Conservation (phyloP, 2,888 invertebrate species). For the Hetaerina titia region DNA sequence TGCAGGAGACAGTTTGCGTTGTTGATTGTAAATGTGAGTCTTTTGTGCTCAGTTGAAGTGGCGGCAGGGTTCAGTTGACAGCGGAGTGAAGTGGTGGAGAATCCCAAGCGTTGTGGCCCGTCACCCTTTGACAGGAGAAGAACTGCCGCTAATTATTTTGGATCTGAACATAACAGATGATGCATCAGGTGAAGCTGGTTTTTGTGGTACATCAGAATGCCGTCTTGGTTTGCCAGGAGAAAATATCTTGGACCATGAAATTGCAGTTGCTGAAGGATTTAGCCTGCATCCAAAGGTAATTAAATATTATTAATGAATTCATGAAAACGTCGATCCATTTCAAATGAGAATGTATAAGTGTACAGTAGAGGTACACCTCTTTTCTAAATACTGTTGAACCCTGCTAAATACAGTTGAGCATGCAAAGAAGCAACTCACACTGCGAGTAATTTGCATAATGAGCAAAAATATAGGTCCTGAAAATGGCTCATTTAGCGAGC, state of each 20-base stretch:
- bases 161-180: constrained; percentile 76
- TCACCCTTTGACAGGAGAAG: constrained; percentile 85
- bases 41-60: neutral
- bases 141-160: constrained; percentile 84
- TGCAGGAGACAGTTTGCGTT: too few species aligned
- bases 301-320: neutral
- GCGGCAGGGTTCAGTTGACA: neutral
- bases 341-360: too few species aligned
- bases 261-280: constrained; percentile 82
- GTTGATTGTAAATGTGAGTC: too few species aligned
- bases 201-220: constrained; percentile 83
- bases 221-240: constrained; percentile 85
- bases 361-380: too few species aligned
- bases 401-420: too few species aligned
- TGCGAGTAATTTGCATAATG: too few species aligned
- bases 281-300: constrained; percentile 70
- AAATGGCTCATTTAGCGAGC: too few species aligned
- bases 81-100: constrained; percentile 71
- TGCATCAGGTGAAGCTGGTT: constrained; percentile 75
- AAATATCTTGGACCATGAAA: constrained; percentile 80
- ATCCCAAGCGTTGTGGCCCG: constrained; percentile 76
- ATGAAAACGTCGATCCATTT: too few species aligned
- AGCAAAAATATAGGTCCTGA: too few species aligned
- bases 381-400: too few species aligned
- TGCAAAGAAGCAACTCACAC: too few species aligned